Conservation (phyloP, 2,113 vertebrate species). For the Meriones unguiculatus region DNA sequence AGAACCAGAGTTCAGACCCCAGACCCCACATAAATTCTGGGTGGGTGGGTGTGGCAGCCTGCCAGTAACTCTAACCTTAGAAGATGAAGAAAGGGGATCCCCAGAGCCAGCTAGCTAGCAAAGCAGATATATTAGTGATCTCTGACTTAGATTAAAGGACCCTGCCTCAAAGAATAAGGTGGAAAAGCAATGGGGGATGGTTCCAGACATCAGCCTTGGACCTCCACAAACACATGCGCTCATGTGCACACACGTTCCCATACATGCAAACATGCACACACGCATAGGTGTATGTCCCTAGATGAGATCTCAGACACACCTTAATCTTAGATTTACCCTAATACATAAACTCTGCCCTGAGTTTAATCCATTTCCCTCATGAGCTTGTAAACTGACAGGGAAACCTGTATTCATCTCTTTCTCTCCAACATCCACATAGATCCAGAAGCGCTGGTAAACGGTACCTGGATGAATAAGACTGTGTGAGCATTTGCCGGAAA, state of each 20-base stretch:
- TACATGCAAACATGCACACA: too few relatives aligned
- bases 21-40: neutral
- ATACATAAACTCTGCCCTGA: neutral
- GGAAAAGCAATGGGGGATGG: neutral
- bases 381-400: neutral
- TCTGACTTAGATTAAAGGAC: neutral
- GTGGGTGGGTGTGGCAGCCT: neutral
- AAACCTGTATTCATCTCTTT: neutral
- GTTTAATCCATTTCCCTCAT: neutral
- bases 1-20: neutral
- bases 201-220: neutral
- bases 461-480: neutral
- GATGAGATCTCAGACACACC: neutral
- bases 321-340: neutral
- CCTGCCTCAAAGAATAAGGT: neutral
- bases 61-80: neutral
- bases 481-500: neutral
- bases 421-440: neutral
- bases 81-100: too few relatives aligned
- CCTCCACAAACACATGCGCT: neutral
- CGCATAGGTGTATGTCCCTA: neutral
- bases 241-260: neutral
- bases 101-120: neutral
- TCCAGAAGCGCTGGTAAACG: neutral
- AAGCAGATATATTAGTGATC: neutral